These are phyloP conservation scores for Molorchus minor DNA, from an alignment of 2,888 invertebrate genomes.

Conservation along the genomic window DNA sequence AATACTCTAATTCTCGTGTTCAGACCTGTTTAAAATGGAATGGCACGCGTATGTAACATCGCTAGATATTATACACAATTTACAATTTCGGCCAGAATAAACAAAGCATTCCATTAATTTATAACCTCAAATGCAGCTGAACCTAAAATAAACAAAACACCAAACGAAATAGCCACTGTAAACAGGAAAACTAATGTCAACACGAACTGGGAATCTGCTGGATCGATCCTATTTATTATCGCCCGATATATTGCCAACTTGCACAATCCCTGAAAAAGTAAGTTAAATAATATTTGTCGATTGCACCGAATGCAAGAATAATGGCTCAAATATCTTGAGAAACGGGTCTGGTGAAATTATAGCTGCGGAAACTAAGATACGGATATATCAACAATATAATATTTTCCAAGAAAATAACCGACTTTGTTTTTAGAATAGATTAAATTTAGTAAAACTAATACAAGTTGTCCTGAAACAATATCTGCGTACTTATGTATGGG, in stretches of 20 bases:
- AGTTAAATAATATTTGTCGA: conserved; percentile 44
- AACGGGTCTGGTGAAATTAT: too few species aligned
- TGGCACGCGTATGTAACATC: conserved; percentile 50
- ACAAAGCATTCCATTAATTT: conserved; percentile 55
- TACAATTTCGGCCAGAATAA: conserved; percentile 52
- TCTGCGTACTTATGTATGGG: too few species aligned
- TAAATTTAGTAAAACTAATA: too few species aligned
- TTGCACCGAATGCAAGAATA: conserved; percentile 24
- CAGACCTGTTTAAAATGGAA: conserved; percentile 38
- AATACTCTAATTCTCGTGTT: conserved; percentile 35
- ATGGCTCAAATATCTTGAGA: too few species aligned
- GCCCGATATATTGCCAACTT: conserved; percentile 42
- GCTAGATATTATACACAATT: conserved; percentile 53
- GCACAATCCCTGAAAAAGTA: conserved; percentile 39
- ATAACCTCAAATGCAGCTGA: conserved; percentile 53
- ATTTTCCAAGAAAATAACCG: too few species aligned
- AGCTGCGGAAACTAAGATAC: too few species aligned
- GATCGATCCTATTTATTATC: conserved; percentile 51
- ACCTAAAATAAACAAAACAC: conserved; percentile 53
- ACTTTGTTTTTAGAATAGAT: too few species aligned
- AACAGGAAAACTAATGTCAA: conserved; percentile 54
- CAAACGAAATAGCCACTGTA: conserved; percentile 51
- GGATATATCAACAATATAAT: too few species aligned
- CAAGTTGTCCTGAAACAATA: too few species aligned
- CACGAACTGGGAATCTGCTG: conserved; percentile 51